Conservation (phyloP, 1,140 invertebrate species). For the Brachystomella parvula region DNA sequence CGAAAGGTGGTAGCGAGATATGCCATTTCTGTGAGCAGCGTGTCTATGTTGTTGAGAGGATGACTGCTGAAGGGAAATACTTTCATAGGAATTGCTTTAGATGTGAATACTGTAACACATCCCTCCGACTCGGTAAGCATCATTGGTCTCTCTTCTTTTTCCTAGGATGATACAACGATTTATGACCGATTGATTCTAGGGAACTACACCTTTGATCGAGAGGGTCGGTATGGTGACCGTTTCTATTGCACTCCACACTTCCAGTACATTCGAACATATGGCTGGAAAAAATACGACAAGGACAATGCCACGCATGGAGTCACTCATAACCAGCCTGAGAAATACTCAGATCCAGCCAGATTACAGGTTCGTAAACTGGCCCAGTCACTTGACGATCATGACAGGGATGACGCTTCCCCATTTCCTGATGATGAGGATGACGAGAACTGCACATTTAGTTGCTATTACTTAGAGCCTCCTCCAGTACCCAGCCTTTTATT, state of each 20-base stretch:
- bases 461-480: no score
- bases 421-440: neutral
- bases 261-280: slow-evolving; percentile 37
- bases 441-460: no score
- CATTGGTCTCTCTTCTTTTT: no score
- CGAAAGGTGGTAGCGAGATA: slow-evolving; percentile 61
- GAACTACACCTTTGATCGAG: slow-evolving; percentile 65
- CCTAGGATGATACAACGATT: neutral
- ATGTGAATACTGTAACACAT: slow-evolving; percentile 63
- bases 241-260: slow-evolving; percentile 77
- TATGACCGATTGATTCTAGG: slow-evolving; percentile 40
- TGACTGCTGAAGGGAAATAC: slow-evolving; percentile 74
- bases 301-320: neutral
- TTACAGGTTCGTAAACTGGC: neutral
- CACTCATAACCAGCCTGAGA: neutral
- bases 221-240: slow-evolving; percentile 58
- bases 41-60: slow-evolving; percentile 79
- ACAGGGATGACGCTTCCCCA: neutral
- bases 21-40: slow-evolving; percentile 80
- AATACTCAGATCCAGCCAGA: neutral
- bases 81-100: slow-evolving; percentile 79
- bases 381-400: neutral
- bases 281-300: slow-evolving; percentile 37
- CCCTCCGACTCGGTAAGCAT: slow-evolving; percentile 56
- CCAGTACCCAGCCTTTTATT: slow-evolving; percentile 10